Evolutionary conservation across 2,113 vertebrate genomes (phyloP).

Genomic region (Gnathonemus longibarbis): DNA sequence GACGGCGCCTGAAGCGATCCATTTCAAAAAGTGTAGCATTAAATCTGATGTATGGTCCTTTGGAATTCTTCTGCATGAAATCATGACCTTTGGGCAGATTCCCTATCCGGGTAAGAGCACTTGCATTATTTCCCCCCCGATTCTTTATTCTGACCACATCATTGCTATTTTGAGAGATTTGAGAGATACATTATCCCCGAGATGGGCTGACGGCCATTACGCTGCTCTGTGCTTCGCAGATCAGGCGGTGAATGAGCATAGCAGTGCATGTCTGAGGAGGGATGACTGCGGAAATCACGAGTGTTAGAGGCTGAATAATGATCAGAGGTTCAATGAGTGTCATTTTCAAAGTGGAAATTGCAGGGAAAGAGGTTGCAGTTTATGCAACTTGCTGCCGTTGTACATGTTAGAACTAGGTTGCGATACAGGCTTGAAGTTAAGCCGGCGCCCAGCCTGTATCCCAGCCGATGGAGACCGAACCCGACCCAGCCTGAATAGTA

Average conservation of each 20-base stretch:
- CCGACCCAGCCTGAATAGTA: no score
- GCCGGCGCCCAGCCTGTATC: no score
- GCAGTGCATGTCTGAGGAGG: not conserved
- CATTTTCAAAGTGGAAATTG: not conserved
- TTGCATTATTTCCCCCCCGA: not conserved
- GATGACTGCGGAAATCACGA: not conserved
- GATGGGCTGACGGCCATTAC: not conserved
- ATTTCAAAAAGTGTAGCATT: slow-evolving; percentile 71
- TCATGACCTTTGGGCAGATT: slow-evolving; percentile 84
- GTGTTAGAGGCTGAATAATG: not conserved
- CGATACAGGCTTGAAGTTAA: no score
- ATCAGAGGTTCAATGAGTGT: not conserved
- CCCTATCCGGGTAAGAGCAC: slow-evolving; percentile 77
- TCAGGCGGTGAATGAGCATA: not conserved
- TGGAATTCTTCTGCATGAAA: slow-evolving; percentile 89
- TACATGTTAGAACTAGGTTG: not conserved
- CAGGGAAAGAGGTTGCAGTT: not conserved
- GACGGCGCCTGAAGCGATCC: slow-evolving; percentile 86
- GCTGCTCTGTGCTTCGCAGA: not conserved
- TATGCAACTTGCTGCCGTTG: not conserved
- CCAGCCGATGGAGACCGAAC: no score
- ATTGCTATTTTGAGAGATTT: not conserved
- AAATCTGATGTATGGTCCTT: slow-evolving; percentile 98
- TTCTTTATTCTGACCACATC: not conserved
- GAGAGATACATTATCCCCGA: not conserved